phyloP scores from a whole-genome alignment of 2,113 vertebrate genomes.

The Haemorhous mexicanus region DNA sequence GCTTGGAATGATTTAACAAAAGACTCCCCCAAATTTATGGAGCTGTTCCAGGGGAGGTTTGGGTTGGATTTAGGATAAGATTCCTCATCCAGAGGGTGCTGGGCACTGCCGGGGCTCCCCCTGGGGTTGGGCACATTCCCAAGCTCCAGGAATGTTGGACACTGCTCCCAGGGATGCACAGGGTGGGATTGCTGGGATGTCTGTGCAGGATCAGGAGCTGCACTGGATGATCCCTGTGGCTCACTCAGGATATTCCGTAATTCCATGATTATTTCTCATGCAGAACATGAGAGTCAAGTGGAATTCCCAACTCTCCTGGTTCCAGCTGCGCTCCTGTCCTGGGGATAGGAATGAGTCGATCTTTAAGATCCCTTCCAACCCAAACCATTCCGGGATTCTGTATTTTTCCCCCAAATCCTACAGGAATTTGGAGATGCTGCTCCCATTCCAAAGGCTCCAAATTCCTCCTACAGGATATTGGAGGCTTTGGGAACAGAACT shows the following conservation, averaged over 20 bases:
- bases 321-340: neutral
- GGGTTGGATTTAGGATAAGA: neutral
- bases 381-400: fast-evolving
- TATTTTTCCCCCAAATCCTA: fast-evolving
- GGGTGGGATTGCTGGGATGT: neutral
- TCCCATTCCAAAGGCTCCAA: too few relatives aligned
- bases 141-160: neutral
- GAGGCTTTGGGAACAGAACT: neutral
- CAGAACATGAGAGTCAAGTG: fast-evolving
- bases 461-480: too few relatives aligned
- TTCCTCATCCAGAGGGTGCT: neutral
- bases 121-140: neutral
- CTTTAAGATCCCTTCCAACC: neutral
- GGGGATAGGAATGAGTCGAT: neutral
- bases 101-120: neutral
- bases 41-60: neutral
- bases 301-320: neutral
- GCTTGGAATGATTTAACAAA: neutral
- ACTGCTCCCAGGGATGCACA: fast-evolving
- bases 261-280: neutral
- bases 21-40: neutral
- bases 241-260: neutral
- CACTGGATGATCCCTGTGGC: neutral
- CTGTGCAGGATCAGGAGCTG: neutral
- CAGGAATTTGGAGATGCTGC: neutral